Evolutionary conservation across 2,113 vertebrate genomes (phyloP), one percentile per base, ranked within the genome.

Genomic region (Sander lucioperca): DNA sequence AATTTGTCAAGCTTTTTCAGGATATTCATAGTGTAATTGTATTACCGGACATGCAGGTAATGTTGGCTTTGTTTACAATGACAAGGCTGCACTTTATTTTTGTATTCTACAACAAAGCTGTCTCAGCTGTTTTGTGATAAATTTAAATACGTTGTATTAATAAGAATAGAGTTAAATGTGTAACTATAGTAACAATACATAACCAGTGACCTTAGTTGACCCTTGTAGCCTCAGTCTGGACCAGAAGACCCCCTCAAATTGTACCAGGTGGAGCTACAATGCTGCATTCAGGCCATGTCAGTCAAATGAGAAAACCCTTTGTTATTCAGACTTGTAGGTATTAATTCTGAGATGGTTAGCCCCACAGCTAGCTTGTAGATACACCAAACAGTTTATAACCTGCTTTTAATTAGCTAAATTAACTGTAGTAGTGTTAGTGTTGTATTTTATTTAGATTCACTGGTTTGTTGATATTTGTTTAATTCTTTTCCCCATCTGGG

Each of bases 1-100:
- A 81, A 43, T 85, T 69, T 76, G 57, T 78, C 73, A 36, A 23
- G 66, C 9, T 25, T 54, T 43, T 80, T 39, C 54, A 76, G 79
- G 61, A 77, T 74, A 71, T 78, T 88, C 43, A 80, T 48, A 36
- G 8, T 57, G 15, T 57, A 74, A 72, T 68, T 76, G 43, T 74
- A 61, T 50, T 9, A 45, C 27, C 63, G 51, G 70, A 57, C n/a
- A 80, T 36, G 25, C 74, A 84, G 78, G 78, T 81, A 6, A 79
- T 23, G 48, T 15, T 78, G 53, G 68, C 45, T 73, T 47, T 64
- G 23, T 47, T 11, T 74, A 18, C 25, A 64, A 30, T 14, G 27
- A 70, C 0, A 50, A 4, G 19, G 12, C 36, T 50, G 30, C 13
- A 47, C 25, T 61, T 15, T 73, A 16, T 50, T n/a, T 64, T 4